phyloP scores from a whole-genome alignment of 2,888 invertebrate genomes.

The Polymixis lichenea region DNA sequence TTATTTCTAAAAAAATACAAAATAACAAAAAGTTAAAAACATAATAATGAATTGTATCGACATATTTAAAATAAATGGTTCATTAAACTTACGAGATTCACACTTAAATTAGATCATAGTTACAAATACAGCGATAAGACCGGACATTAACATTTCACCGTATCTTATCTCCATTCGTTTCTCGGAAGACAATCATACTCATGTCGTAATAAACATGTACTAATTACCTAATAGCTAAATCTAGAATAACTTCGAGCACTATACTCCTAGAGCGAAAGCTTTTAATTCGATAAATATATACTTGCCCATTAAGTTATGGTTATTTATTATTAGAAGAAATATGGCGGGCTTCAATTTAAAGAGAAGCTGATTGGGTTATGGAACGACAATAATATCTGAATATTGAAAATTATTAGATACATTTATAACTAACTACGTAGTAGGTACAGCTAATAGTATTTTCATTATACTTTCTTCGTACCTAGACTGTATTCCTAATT shows the following conservation, averaged over 20 bases:
- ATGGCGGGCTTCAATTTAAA: background rate
- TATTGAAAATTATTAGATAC: background rate
- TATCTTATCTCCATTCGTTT: conserved; percentile 52
- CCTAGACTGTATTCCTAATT: background rate
- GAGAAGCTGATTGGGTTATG: background rate
- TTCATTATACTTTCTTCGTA: background rate
- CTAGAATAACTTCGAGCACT: conserved; percentile 14
- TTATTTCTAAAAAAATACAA: background rate
- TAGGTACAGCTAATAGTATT: background rate
- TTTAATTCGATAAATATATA: conserved; percentile 15
- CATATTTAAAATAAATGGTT: conserved; percentile 7
- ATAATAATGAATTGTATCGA: background rate
- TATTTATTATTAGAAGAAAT: background rate
- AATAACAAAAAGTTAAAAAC: background rate
- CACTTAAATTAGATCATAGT: conserved; percentile 24
- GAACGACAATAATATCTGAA: background rate
- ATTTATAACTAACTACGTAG: background rate
- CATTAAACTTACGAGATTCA: conserved; percentile 13
- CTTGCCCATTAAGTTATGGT: conserved; percentile 5
- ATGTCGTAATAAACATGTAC: conserved; percentile 10
- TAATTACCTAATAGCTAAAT: conserved; percentile 30
- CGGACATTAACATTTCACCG: conserved; percentile 32
- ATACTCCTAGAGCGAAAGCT: conserved; percentile 20
- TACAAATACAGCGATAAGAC: conserved; percentile 15
- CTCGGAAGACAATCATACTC: conserved; percentile 49